These are phyloP conservation scores for Zelleria hepariella DNA, from an alignment of 2,888 invertebrate genomes.

Conservation along the genomic window DNA sequence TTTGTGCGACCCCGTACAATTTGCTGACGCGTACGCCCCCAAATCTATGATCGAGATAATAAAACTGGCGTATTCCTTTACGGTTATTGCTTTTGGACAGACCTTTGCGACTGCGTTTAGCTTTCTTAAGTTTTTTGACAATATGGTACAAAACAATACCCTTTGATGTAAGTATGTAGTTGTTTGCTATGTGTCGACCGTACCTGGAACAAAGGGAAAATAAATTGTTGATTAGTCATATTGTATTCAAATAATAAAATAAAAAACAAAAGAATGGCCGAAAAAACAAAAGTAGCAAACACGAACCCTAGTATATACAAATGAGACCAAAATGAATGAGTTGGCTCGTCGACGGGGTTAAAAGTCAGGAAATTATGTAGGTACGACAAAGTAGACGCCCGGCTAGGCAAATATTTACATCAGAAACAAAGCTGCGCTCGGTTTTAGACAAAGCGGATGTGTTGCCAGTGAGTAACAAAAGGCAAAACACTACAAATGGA, in stretches of 20 bases:
- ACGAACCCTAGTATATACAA: not conserved
- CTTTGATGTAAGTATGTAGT: too few species aligned
- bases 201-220: not conserved
- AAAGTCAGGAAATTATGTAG: conserved; percentile 40
- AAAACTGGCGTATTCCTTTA: not conserved
- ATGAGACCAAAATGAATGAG: conserved; percentile 1
- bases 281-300: not conserved
- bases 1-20: conserved; percentile 32
- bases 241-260: not conserved
- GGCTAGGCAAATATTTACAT: conserved; percentile 51
- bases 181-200: not conserved
- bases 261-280: not conserved
- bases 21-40: conserved; percentile 6
- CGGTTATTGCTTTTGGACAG: not conserved
- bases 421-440: conserved; percentile 34
- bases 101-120: not conserved
- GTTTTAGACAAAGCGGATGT: conserved; percentile 44
- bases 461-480: conserved; percentile 45
- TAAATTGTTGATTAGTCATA: too few species aligned
- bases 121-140: too few species aligned
- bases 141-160: too few species aligned
- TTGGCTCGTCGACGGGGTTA: conserved; percentile 15
- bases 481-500: conserved; percentile 45
- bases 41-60: conserved; percentile 1
- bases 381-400: conserved; percentile 41